A percentile compares a stretch with the other conserved stretches of the same genome.
These are phyloP conservation scores for Euproctis similis DNA, from an alignment of 2,888 invertebrate species.

Conservation along the genomic window DNA sequence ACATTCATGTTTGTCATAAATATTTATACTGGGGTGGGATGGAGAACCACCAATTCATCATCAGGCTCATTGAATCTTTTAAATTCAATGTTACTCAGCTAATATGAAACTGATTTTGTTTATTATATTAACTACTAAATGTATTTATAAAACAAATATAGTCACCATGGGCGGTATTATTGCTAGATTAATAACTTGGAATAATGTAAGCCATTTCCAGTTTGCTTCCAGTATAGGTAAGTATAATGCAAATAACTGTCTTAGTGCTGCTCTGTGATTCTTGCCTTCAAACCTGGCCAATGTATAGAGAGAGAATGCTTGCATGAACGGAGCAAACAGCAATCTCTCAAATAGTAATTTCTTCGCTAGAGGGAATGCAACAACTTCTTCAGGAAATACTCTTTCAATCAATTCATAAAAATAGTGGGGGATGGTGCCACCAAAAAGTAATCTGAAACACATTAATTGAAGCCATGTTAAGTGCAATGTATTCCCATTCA, in stretches of 20 bases:
- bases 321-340: slow-evolving; percentile 82
- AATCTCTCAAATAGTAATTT: slow-evolving; percentile 83
- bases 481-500: no score
- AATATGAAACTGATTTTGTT: no score
- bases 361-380: slow-evolving; percentile 72
- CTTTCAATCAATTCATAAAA: slow-evolving; percentile 81
- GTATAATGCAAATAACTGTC: slow-evolving; percentile 79
- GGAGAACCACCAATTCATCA: no score
- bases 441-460: slow-evolving; percentile 81
- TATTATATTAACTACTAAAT: no score
- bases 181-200: slow-evolving; percentile 84
- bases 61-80: no score
- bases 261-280: slow-evolving; percentile 77
- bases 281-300: slow-evolving; percentile 86
- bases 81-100: no score
- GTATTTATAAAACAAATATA: no score
- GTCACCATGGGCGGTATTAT: slow-evolving; percentile 87
- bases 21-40: no score
- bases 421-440: slow-evolving; percentile 86
- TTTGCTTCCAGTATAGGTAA: slow-evolving; percentile 81
- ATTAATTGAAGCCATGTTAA: no score
- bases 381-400: slow-evolving; percentile 75
- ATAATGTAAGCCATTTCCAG: slow-evolving; percentile 84
- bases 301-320: slow-evolving; percentile 83
- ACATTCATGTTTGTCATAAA: no score